Evolutionary conservation across 2,113 vertebrate genomes (phyloP), one percentile per base, ranked within the genome.

Genomic region (Harpagus bidentatus): DNA sequence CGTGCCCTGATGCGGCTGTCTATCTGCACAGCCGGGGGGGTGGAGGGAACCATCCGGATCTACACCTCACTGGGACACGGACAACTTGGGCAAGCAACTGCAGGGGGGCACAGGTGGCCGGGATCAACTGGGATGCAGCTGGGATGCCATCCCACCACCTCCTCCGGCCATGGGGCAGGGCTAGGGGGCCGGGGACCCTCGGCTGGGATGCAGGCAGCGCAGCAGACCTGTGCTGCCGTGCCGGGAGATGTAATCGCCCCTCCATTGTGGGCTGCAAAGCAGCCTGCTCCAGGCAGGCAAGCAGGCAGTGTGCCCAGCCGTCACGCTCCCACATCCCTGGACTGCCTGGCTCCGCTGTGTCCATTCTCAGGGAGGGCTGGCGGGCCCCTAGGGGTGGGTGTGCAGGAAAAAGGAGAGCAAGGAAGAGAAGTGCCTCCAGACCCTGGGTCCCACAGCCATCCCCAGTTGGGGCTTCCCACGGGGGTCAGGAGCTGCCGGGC

Each of bases 61-160:
- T 0, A 40, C 1, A 3, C 16, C 21, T 59, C 29, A 2, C 83
- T 31, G 13, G 9, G 31, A 38, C n/a, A 21, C 0, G 3, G 56
- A 47, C 29, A 63, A 7, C 29, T 32, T 28, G 58, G 58, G 9
- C 43, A 26, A 63, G 29, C 32, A 47, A 9, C 29, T 36, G 40
- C 43, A 38, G 29, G 2, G 17, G 23, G 16, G 3, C 48, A 56
- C 42, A 47, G 38, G 40, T 34, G 50, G 55, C 23, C 0, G 2
- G 26, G 23, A 52, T 1, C 53, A 31, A 18, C 25, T 2, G 16
- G 43, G 36, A 38, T 47, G 43, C 36, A 62, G 55, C 20, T 1
- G 2, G 26, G 23, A 52, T 1, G 4, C 3, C 34, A 65, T 86
- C 31, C 62, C 62, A 52, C 29, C 34, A 32, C 28, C 56, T 71